These are phyloP conservation scores for Hucho hucho DNA, from an alignment of 2,113 vertebrate species.

Conservation along the genomic window DNA sequence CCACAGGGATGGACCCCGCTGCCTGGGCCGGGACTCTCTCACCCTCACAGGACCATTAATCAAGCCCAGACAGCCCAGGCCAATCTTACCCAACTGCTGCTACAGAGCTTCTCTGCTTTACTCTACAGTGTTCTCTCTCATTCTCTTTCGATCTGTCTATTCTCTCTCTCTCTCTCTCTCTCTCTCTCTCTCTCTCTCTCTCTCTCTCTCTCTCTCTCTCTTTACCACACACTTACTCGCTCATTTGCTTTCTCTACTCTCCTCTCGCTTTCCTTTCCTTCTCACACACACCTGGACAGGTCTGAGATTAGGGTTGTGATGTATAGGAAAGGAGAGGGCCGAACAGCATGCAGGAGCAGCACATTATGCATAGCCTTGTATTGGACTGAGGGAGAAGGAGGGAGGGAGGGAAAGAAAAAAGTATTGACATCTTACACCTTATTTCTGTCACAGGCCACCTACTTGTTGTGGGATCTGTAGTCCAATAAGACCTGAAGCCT, in stretches of 20 bases:
- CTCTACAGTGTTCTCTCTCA: neutral
- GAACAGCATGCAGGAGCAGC: conserved; percentile 54
- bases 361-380: conserved; percentile 77
- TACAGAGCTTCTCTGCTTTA: conserved; percentile 57
- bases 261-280: too few species aligned
- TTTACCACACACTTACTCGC: too few species aligned
- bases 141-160: conserved; percentile 31
- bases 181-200: conserved; percentile 8
- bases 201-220: conserved; percentile 40
- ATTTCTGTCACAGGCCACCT: conserved; percentile 74
- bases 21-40: conserved; percentile 99
- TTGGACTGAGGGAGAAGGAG: conserved; percentile 43
- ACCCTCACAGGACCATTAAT: conserved; percentile 99
- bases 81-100: conserved; percentile 87
- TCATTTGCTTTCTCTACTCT: conserved; percentile 24
- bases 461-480: conserved; percentile 71
- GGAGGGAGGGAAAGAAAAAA: neutral
- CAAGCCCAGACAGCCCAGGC: conserved; percentile 93
- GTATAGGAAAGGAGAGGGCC: conserved; percentile 75
- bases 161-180: conserved; percentile 13
- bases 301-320: conserved; percentile 65
- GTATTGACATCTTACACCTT: conserved; percentile 76
- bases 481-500: conserved; percentile 55
- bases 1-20: conserved; percentile 99
- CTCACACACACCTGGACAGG: too few species aligned